Evolutionary conservation across 2,888 invertebrate genomes (phyloP).

Genomic region (Ischnura elegans): DNA sequence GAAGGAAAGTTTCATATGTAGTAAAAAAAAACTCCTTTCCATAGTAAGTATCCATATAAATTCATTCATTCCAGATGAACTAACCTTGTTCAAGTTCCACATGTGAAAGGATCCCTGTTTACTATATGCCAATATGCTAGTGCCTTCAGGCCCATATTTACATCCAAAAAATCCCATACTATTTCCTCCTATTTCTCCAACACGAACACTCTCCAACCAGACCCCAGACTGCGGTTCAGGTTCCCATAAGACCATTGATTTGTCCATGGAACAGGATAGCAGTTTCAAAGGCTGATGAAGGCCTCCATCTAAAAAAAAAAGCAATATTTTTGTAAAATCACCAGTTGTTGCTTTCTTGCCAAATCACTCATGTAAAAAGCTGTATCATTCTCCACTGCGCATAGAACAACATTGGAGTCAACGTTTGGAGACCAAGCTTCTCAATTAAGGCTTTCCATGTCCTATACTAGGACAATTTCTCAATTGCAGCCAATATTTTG

Average conservation of each 20-base stretch:
- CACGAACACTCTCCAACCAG: constrained; percentile 91
- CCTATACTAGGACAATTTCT: too few species aligned
- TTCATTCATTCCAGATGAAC: constrained; percentile 72
- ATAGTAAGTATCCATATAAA: too few species aligned
- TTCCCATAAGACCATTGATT: constrained; percentile 94
- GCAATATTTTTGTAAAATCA: too few species aligned
- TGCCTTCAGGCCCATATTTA: constrained; percentile 86
- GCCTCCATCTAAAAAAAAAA: constrained; percentile 70
- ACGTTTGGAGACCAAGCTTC: too few species aligned
- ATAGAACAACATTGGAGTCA: too few species aligned
- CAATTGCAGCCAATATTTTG: too few species aligned
- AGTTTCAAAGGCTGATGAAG: constrained; percentile 79
- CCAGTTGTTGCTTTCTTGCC: too few species aligned
- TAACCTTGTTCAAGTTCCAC: constrained; percentile 83
- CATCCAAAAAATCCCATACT: constrained; percentile 96
- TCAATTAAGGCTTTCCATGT: too few species aligned
- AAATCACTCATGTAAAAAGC: too few species aligned
- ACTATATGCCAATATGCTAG: constrained; percentile 90
- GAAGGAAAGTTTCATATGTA: too few species aligned
- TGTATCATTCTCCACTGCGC: too few species aligned
- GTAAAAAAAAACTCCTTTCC: too few species aligned
- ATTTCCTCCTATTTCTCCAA: constrained; percentile 96
- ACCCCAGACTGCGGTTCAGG: constrained; percentile 83
- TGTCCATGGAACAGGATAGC: constrained; percentile 94
- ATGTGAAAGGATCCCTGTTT: constrained; percentile 95